Evolutionary conservation across 1,140 invertebrate species (phyloP), one percentile per base, ranked within the genome.

Genomic region (Propsilocerus akamusi): DNA sequence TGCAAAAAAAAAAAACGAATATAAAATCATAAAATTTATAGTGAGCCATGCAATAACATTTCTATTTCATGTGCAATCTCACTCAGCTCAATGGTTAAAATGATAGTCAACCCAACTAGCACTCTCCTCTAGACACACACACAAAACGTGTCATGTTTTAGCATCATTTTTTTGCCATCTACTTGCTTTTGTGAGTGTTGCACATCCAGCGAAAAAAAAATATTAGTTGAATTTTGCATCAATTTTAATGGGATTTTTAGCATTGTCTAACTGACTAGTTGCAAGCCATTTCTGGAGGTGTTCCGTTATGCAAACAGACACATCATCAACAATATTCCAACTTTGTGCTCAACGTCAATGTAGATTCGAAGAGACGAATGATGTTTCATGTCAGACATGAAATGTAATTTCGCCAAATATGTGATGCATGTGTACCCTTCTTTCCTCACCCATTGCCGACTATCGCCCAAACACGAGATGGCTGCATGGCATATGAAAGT

Each of bases 21-120:
- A 41, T 41, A 41, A 41, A 41, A 41, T 41, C 34, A 41, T 41
- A 41, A 41, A 41, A 41, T 41, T 41, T 41, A 41, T 41, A 41
- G 14, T 20, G 22, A 41, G 34, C 34, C 34, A 41, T 41, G 34
- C 34, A 41, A 41, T 41, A 41, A 41, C 34, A 17, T 41, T 41
- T 41, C 34, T 41, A 41, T 41, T 41, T 41, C 34, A 41, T 41
- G 34, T 41, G 34, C 34, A 41, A 41, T 41, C 14, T 41, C 34
- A 17, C 14, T 41, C 22, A n/a, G n/a, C n/a, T n/a, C n/a, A n/a
- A n/a, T n/a, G n/a, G n/a, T 2, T 30, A 30, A 30, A 30, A 4
- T 30, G 28, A 30, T 12, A 30, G 3, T 30, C 14, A 30, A 12
- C 10, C 28, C 28, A 30, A 30, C 28, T 30, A 30, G n/a, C 28